Conservation (phyloP, 2,113 vertebrate species). For the Saccopteryx leptura region DNA sequence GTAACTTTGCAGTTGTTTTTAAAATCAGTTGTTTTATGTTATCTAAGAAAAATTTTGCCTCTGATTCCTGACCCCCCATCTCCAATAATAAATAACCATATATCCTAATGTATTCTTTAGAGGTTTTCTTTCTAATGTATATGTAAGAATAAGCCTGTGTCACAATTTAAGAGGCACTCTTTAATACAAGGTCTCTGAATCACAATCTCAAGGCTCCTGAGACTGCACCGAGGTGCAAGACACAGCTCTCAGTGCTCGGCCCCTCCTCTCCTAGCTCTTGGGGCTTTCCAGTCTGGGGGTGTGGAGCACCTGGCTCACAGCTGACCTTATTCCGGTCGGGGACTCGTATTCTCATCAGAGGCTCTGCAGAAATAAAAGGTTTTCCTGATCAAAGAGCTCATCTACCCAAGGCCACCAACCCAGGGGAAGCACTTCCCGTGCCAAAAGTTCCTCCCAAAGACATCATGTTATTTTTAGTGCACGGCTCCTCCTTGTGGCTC, state of each 20-base stretch:
- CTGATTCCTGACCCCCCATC: neutral
- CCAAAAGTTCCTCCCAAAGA: neutral
- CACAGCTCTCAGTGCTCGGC: neutral
- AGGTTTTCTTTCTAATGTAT: neutral
- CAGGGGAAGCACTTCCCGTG: neutral
- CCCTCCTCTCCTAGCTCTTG: neutral
- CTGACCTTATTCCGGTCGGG: neutral
- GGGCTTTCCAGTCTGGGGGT: neutral
- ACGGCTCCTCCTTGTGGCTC: neutral
- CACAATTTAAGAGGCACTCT: neutral
- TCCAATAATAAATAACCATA: neutral
- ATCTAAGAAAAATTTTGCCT: constrained; percentile 11
- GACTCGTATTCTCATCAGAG: neutral
- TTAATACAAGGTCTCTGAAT: neutral
- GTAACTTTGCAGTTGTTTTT: neutral
- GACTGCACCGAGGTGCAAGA: neutral
- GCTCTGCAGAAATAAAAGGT: neutral
- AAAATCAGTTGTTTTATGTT: neutral
- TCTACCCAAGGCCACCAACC: neutral
- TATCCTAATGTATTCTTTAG: neutral
- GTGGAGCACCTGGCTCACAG: neutral
- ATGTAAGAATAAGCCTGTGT: neutral
- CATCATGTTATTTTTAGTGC: neutral
- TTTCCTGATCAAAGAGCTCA: neutral
- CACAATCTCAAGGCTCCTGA: neutral